Base-by-base conservation (phyloP, 92 coral and sea anemone genomes). In the Micromussa lordhowensis region DNA sequence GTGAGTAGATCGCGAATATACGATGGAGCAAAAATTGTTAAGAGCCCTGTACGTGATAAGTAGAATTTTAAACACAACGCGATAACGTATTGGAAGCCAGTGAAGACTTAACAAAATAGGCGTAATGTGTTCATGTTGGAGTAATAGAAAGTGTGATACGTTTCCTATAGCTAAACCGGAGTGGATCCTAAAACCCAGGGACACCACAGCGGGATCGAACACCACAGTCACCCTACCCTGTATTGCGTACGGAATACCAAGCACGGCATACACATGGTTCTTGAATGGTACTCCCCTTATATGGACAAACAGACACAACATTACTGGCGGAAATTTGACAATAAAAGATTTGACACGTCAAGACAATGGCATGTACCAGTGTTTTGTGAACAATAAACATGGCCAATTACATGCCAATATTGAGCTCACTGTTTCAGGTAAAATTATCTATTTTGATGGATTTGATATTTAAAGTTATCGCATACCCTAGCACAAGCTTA, bases 301-400 rank as follows among this genome's bases (percentile, higher is more conserved):
- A 30, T 53, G 85, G 36, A 91, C 96, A n/a, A 34, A 87, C 16
- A 92, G 91, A 36, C 81, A 92, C 75, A 38, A 86, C 13, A 88
- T 97, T 28, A 63, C 44, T 6, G 87, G 68, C 0, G 98, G 99
- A 71, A 93, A 94, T 76, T 90, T 97, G 55, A 97, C 93, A 14
- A 68, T 97, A 29, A 84, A 88, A 8, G 68, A 53, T 58, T 81
- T 97, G 44, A 82, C 66, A 36, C 84, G 78, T 57, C 63, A 49
- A 5, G 95, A 97, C 36, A 89, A 87, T n/a, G 99, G 99, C 36
- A 94, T 97, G 91, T 97, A 97, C 59, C 99, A 97, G 83, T 97
- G 99, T 68, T 91, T 92, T 26, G 98, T 88, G 17, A 79, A 90
- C 8, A 97, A 97, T 77, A 91, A 80, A 44, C 96, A 95, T 75